Base-by-base conservation (phyloP, 2,888 invertebrate species). In the Drosophila engyochracea region DNA sequence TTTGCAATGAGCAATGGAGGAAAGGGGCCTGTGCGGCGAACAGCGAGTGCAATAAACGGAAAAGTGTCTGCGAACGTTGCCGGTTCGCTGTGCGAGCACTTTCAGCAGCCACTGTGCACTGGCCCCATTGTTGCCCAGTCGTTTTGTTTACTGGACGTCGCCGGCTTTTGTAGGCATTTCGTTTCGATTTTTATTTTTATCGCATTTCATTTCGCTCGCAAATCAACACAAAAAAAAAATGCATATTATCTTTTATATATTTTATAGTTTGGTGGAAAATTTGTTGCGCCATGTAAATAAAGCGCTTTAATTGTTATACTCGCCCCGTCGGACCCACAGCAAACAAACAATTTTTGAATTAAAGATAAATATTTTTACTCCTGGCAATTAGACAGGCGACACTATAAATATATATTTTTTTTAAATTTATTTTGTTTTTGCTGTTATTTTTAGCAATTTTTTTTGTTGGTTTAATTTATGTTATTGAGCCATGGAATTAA, bases 31-130 rank as follows among this genome's bases (percentile, higher is more conserved):
- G 19, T 44, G 54, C 28, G 58, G 28, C 3, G 5, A n/a, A 57
- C 63, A 58, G 54, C 59, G 83, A 83, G 87, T 88, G 87, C 87
- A 87, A 89, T 82, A 89, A 90, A 87, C 87, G 88, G 70, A 74
- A 62, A 83, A 87, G 82, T 83, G 88, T 84, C 85, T 84, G 85
- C 57, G 57, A 47, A 35, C 55, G 67, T 66, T 64, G 72, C 51
- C 68, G 54, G 44, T 51, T 39, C 55, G 57, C 65, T 55, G 51
- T 53, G 59, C 63, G 74, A 66, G 59, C 66, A 72, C 77, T 74
- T 78, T 81, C 70, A 54, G 41, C 83, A 72, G 83, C 70, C 79
- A 83, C 89, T 76, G 79, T 74, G 30, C 57, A 28, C 37, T 69
- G 80, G 72, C 70, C 79, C 61, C 76, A 80, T 79, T 80, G 67